Conservation (phyloP, 2,888 invertebrate species). For the Ennomos erosarius region DNA sequence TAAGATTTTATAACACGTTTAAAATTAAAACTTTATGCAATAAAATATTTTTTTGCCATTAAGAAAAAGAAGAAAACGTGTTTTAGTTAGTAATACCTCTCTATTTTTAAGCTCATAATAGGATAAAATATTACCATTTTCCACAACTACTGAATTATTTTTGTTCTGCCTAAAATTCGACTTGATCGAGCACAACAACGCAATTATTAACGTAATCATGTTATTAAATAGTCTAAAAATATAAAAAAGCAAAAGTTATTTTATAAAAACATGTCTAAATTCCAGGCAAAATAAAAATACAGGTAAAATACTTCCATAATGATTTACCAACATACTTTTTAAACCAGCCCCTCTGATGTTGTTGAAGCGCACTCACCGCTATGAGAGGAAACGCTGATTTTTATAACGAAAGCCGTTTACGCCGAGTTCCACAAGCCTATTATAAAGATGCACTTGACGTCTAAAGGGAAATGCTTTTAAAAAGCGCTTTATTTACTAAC, state of each 20-base stretch:
- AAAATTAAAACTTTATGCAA: neutral
- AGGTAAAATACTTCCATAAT: constrained; percentile 45
- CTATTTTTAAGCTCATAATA: too few species aligned
- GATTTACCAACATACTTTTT: constrained; percentile 46
- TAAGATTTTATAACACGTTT: constrained; percentile 41
- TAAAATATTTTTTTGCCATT: neutral
- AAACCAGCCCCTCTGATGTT: constrained; percentile 61
- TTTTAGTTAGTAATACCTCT: too few species aligned
- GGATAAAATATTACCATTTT: too few species aligned
- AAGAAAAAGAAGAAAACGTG: too few species aligned
- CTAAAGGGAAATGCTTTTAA: constrained; percentile 9
- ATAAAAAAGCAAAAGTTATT: too few species aligned
- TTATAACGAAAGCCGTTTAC: constrained; percentile 68
- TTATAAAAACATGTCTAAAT: too few species aligned
- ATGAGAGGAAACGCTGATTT: constrained; percentile 56
- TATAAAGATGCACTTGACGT: constrained; percentile 18
- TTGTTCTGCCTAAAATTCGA: too few species aligned
- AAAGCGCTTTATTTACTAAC: constrained; percentile 10
- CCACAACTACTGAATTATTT: too few species aligned
- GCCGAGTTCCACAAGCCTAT: constrained; percentile 12
- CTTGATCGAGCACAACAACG: too few species aligned
- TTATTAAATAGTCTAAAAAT: too few species aligned
- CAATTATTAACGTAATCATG: too few species aligned
- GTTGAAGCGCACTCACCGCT: constrained; percentile 48
- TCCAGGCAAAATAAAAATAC: constrained; percentile 25